Conservation (phyloP, 2,888 invertebrate species). For the Macrophya annulata region DNA sequence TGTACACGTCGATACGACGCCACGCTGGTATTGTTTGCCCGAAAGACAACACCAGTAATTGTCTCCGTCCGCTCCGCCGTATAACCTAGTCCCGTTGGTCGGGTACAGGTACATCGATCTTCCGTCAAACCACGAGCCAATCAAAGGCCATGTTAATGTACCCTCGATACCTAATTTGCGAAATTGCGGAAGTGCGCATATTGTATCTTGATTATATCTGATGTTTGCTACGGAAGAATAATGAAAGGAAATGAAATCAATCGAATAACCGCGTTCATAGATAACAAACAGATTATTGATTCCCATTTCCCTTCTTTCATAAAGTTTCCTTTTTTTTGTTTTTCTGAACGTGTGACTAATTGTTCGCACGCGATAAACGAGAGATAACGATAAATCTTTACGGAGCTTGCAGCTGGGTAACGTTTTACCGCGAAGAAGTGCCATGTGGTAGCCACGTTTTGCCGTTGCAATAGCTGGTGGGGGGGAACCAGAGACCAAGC, state of each 20-base stretch:
- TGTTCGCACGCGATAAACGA: constrained; percentile 55
- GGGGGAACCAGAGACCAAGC: constrained; percentile 45
- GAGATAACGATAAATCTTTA: constrained; percentile 64
- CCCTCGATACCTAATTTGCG: constrained; percentile 17
- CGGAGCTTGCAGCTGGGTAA: constrained; percentile 60
- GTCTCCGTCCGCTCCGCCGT: constrained; percentile 36
- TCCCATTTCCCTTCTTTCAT: background rate
- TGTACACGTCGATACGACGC: constrained; percentile 51
- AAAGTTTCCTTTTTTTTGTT: background rate
- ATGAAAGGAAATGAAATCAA: background rate
- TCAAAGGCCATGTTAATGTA: constrained; percentile 7
- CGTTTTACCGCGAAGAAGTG: constrained; percentile 59
- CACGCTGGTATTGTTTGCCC: constrained; percentile 38
- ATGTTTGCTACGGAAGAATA: background rate
- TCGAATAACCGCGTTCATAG: background rate
- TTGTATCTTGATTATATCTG: background rate
- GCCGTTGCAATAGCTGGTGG: constrained; percentile 55
- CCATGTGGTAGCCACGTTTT: constrained; percentile 68
- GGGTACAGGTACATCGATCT: constrained; percentile 42
- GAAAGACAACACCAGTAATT: constrained; percentile 51
- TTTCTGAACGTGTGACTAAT: constrained; percentile 42
- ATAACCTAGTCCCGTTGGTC: constrained; percentile 45
- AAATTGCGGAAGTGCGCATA: background rate
- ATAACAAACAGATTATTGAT: too few species aligned
- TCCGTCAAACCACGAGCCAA: background rate